Conservation (phyloP, 2,113 vertebrate species). For the Uria aalge region DNA sequence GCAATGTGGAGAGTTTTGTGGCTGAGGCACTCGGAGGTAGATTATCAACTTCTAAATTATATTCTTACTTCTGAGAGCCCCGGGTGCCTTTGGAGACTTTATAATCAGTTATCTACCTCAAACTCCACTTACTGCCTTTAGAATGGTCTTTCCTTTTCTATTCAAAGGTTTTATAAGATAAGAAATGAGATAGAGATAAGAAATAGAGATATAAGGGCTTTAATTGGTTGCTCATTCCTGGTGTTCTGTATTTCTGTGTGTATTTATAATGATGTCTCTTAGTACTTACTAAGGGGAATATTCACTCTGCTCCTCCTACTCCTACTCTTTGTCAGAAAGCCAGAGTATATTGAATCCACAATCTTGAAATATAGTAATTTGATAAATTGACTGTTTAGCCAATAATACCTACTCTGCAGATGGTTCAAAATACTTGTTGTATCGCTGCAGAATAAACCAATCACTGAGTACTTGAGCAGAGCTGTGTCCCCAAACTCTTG, state of each 20-base stretch:
- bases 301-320: neutral
- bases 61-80: neutral
- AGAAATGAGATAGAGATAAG: slow-evolving; percentile 33
- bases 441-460: neutral
- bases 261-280: neutral
- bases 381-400: neutral
- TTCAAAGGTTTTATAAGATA: slow-evolving; percentile 37
- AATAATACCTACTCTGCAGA: neutral
- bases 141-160: neutral
- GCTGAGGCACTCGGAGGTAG: neutral
- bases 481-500: neutral
- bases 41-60: slow-evolving; percentile 17
- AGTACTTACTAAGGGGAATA: neutral
- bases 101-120: neutral
- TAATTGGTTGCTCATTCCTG: slow-evolving; percentile 29
- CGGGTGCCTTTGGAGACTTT: neutral
- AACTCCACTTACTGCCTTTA: neutral
- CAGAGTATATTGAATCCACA: neutral
- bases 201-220: neutral
- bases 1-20: neutral
- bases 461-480: neutral
- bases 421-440: neutral
- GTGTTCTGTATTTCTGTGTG: neutral
- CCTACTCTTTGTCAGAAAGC: neutral
- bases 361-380: neutral